Conservation (phyloP, 2,113 vertebrate genomes). For the Petrocephalus microphthalmus region DNA sequence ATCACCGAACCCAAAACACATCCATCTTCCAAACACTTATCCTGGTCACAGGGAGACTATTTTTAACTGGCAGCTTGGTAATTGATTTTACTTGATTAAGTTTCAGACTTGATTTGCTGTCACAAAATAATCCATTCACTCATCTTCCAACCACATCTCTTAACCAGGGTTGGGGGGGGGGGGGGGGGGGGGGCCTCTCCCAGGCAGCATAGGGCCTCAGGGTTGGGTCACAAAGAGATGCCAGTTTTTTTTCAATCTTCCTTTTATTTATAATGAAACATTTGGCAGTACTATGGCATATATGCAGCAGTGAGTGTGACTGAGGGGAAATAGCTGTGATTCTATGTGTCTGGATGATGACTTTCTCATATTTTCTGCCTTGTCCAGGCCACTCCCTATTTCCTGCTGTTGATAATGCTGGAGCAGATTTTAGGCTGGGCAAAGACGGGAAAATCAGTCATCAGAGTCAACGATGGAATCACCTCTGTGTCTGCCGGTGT, state of each 20-base stretch:
- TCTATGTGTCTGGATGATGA: slow-evolving; percentile 23
- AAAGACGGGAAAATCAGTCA: slow-evolving; percentile 51
- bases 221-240: not conserved
- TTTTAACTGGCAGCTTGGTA: not conserved
- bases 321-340: slow-evolving; percentile 27
- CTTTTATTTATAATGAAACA: slow-evolving; percentile 46
- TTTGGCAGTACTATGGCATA: slow-evolving; percentile 8
- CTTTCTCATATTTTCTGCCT: slow-evolving; percentile 28
- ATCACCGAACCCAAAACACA: not conserved
- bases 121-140: not conserved
- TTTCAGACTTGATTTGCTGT: not conserved
- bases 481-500: slow-evolving; percentile 76
- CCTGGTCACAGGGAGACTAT: slow-evolving; percentile 26
- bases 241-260: slow-evolving; percentile 35
- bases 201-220: not conserved
- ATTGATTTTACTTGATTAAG: not conserved
- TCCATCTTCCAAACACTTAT: not conserved
- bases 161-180: not conserved
- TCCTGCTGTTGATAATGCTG: slow-evolving; percentile 72
- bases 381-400: slow-evolving; percentile 77
- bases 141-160: not conserved
- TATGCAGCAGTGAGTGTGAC: slow-evolving; percentile 27
- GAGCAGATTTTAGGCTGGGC: slow-evolving; percentile 70
- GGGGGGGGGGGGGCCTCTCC: not conserved
- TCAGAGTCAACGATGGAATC: slow-evolving; percentile 68